These are phyloP conservation scores for Tapera naevia DNA, from an alignment of 2,797 vertebrate species.

Conservation along the genomic window DNA sequence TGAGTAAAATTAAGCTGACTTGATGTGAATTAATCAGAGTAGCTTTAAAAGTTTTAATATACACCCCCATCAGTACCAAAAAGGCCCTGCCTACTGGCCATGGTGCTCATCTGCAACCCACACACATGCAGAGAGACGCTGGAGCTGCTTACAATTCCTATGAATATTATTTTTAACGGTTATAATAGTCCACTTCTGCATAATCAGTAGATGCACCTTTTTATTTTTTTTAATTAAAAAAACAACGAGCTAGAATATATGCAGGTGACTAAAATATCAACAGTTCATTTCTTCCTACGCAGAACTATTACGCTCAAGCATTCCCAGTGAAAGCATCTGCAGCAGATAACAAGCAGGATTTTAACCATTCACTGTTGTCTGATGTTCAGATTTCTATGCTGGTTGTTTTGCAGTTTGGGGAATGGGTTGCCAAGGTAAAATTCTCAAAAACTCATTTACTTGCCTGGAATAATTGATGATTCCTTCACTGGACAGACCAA, in stretches of 20 bases:
- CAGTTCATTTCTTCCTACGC: slow-evolving; percentile 73
- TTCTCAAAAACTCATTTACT: not conserved
- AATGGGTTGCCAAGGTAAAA: not conserved
- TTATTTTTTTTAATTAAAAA: slow-evolving; percentile 53
- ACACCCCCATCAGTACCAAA: slow-evolving; percentile 47
- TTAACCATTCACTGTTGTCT: slow-evolving; percentile 58
- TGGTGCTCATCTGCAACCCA: slow-evolving; percentile 43
- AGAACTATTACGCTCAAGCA: slow-evolving; percentile 69
- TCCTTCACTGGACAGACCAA: not conserved
- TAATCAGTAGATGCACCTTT: slow-evolving; percentile 69
- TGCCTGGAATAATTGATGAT: not conserved
- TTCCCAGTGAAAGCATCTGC: slow-evolving; percentile 57
- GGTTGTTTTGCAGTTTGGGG: slow-evolving; percentile 6
- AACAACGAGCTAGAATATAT: slow-evolving; percentile 38
- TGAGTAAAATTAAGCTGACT: slow-evolving; percentile 35
- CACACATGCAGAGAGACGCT: not conserved
- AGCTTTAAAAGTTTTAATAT: slow-evolving; percentile 46
- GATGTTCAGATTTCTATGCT: not conserved
- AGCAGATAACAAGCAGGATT: slow-evolving; percentile 34
- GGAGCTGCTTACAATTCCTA: slow-evolving; percentile 57
- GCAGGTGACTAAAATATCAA: slow-evolving; percentile 77
- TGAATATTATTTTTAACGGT: slow-evolving; percentile 57
- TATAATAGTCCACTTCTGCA: slow-evolving; percentile 71
- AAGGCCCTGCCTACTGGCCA: slow-evolving; percentile 41
- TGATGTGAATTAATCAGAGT: slow-evolving; percentile 44